Conservation (phyloP, 2,888 invertebrate genomes). For the Zaprionus lineosus region DNA sequence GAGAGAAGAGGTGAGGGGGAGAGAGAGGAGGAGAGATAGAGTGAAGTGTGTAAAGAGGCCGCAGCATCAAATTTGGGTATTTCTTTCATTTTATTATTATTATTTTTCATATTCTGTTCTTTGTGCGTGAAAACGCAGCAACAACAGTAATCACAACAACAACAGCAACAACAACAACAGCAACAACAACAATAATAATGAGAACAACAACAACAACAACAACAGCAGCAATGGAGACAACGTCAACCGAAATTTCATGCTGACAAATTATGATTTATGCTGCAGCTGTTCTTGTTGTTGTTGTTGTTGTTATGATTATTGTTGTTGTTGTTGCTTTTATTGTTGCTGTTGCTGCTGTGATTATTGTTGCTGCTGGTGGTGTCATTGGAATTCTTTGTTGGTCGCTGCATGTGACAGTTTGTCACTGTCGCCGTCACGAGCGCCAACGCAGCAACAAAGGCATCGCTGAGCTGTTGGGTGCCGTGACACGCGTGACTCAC, state of each 20-base stretch:
- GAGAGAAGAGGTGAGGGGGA: background rate
- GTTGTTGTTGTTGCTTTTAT: constrained; percentile 15
- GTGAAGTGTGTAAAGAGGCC: background rate
- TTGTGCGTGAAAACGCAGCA: too few relatives aligned
- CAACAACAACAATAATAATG: constrained; percentile 11
- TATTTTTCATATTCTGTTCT: background rate
- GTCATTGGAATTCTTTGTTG: constrained; percentile 25
- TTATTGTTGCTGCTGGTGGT: constrained; percentile 4
- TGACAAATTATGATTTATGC: constrained; percentile 74
- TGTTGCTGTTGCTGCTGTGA: constrained; percentile 7
- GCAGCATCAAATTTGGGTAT: constrained; percentile 20
- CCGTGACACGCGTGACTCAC: constrained; percentile 35
- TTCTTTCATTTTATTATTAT: constrained; percentile 20
- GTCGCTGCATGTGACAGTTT: constrained; percentile 40
- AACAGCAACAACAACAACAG: too few relatives aligned
- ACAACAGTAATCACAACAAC: too few relatives aligned
- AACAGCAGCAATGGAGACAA: constrained; percentile 17
- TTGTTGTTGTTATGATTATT: constrained; percentile 7
- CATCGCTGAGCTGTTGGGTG: constrained; percentile 12
- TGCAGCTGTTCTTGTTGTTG: constrained; percentile 35
- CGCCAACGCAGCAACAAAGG: constrained; percentile 37
- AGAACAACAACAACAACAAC: constrained; percentile 8
- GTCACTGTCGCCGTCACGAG: constrained; percentile 44
- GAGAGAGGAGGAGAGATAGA: background rate
- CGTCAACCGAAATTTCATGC: constrained; percentile 65